These are phyloP conservation scores for Lycopodina hypogea DNA, from an alignment of 37 sponge, comb jelly and placozoan genomes.

Conservation along the genomic window DNA sequence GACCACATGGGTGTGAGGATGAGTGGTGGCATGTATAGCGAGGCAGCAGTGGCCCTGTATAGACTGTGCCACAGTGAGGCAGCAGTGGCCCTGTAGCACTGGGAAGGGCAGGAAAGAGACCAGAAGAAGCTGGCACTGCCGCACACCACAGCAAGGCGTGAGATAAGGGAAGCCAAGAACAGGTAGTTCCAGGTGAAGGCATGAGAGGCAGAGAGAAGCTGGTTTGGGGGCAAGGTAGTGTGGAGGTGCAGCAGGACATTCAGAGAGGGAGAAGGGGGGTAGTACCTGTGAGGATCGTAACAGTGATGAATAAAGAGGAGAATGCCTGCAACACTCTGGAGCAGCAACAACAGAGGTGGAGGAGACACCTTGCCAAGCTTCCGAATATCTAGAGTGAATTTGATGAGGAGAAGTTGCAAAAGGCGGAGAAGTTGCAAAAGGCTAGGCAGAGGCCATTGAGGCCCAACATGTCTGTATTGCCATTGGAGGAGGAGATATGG, in stretches of 20 bases:
- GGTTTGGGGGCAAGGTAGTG: slow-evolving; percentile 10
- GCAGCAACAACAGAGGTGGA: slow-evolving; percentile 18
- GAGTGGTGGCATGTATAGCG: too few relatives aligned
- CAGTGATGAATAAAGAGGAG: neutral
- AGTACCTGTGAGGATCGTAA: neutral
- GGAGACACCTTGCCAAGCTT: slow-evolving; percentile 14
- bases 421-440: neutral
- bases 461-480: too few relatives aligned
- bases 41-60: too few relatives aligned
- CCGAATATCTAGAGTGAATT: slow-evolving; percentile 21
- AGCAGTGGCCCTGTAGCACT: too few relatives aligned
- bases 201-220: neutral
- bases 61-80: too few relatives aligned
- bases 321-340: neutral
- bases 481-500: neutral
- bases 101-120: too few relatives aligned
- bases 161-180: too few relatives aligned
- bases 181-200: too few relatives aligned
- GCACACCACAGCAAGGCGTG: too few relatives aligned
- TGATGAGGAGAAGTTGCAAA: slow-evolving; percentile 1
- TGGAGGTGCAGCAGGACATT: slow-evolving; percentile 2
- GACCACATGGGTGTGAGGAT: too few relatives aligned
- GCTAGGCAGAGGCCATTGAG: too few relatives aligned
- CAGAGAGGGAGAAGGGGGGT: slow-evolving; percentile 10
- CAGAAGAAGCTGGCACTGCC: too few relatives aligned